These are phyloP conservation scores for Uria aalge DNA, from an alignment of 2,113 vertebrate species.

Conservation along the genomic window DNA sequence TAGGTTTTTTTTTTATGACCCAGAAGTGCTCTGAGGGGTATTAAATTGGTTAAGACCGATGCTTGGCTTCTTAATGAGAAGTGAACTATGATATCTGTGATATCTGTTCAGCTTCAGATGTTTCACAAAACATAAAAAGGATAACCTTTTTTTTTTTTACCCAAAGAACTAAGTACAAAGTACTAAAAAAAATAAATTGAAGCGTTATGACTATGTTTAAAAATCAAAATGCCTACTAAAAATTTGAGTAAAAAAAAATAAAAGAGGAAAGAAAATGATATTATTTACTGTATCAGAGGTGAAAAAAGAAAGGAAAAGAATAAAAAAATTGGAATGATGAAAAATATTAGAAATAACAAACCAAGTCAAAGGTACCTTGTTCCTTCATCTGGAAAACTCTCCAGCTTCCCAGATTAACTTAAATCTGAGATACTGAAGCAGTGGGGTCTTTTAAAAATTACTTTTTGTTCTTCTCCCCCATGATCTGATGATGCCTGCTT, in stretches of 20 bases:
- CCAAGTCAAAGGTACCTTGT: not conserved
- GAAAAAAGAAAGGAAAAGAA: not conserved
- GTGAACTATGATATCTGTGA: not conserved
- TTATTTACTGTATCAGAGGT: not conserved
- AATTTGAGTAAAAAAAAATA: not conserved
- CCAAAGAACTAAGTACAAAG: not conserved
- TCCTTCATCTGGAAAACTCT: not conserved
- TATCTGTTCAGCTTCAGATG: not conserved
- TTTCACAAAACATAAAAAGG: not conserved
- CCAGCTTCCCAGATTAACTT: not conserved
- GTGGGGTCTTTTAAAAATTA: not conserved
- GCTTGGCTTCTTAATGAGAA: not conserved
- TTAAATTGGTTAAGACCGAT: not conserved
- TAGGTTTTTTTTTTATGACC: not conserved
- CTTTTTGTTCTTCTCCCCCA: not conserved
- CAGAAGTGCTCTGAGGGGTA: not conserved
- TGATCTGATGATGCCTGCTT: not conserved
- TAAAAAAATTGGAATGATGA: not conserved
- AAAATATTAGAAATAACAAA: not conserved
- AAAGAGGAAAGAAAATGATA: not conserved
- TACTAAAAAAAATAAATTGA: not conserved
- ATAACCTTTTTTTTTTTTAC: not conserved
- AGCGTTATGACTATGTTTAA: not conserved
- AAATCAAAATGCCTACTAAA: not conserved
- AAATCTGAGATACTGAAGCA: not conserved